Conservation (phyloP, 1,140 invertebrate genomes). For the Euschistus heros region DNA sequence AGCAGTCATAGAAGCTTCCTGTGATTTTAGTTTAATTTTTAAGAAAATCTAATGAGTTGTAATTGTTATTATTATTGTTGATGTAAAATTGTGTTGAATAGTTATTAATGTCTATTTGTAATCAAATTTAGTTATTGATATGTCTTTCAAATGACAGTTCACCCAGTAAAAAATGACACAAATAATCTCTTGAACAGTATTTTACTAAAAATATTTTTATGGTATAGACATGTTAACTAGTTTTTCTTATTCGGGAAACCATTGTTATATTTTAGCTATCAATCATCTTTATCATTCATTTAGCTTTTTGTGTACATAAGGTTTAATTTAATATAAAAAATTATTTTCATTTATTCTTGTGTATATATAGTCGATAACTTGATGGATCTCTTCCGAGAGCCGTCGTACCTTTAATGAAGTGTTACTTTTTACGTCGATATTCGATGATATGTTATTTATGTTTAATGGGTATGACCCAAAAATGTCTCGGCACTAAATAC, state of each 20-base stretch:
- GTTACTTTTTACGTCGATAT: constrained; percentile 14
- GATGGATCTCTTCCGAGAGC: neutral
- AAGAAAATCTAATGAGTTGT: neutral
- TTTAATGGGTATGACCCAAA: constrained; percentile 4
- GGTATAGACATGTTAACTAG: too few relatives aligned
- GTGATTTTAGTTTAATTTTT: constrained; percentile 10
- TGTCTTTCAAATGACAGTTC: neutral
- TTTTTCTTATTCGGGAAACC: too few relatives aligned
- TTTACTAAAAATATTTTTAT: neutral
- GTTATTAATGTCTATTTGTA: constrained; percentile 1
- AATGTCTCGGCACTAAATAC: constrained; percentile 7
- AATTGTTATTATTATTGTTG: constrained; percentile 8
- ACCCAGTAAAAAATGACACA: neutral
- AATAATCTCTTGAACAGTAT: neutral
- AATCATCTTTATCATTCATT: neutral
- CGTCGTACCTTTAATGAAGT: constrained; percentile 1
- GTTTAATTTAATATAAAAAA: neutral
- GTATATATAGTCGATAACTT: constrained; percentile 5
- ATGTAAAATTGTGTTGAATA: constrained; percentile 7
- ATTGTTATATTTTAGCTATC: too few relatives aligned
- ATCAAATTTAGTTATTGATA: neutral
- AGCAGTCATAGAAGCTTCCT: neutral
- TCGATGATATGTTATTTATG: constrained; percentile 9
- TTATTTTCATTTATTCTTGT: neutral
- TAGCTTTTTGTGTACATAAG: constrained; percentile 2